Evolutionary conservation across 2,888 invertebrate genomes (phyloP).

Genomic region (Acronicta aceris): DNA sequence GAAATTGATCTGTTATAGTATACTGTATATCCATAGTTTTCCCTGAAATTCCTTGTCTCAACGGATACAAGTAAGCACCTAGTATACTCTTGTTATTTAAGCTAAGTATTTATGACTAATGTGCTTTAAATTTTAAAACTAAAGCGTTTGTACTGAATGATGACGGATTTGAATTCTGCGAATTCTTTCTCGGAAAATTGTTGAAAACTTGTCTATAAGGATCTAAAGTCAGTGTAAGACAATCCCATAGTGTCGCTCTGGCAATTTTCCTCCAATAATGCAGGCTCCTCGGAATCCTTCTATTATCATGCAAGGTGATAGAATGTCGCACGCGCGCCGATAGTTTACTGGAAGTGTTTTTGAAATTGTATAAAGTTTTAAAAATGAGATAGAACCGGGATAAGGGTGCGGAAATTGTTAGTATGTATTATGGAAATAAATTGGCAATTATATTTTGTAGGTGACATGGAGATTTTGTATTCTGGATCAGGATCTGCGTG

Average conservation of each 20-base stretch:
- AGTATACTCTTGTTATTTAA: too few species aligned
- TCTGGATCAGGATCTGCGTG: neutral
- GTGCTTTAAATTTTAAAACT: too few species aligned
- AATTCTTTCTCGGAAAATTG: too few species aligned
- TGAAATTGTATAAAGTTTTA: slow-evolving; percentile 47
- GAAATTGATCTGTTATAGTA: too few species aligned
- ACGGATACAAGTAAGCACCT: too few species aligned
- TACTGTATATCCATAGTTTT: too few species aligned
- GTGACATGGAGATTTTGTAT: slow-evolving; percentile 12
- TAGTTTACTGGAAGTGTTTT: slow-evolving; percentile 36
- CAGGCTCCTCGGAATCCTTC: slow-evolving; percentile 19
- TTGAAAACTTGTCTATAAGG: slow-evolving; percentile 20
- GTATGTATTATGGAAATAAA: slow-evolving; percentile 42
- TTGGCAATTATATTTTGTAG: slow-evolving; percentile 27
- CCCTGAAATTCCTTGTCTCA: too few species aligned
- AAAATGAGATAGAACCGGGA: slow-evolving; percentile 28
- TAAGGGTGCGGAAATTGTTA: slow-evolving; percentile 33
- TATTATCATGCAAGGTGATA: slow-evolving; percentile 44
- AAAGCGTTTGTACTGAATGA: too few species aligned
- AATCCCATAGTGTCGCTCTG: slow-evolving; percentile 24
- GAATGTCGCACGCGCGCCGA: slow-evolving; percentile 34
- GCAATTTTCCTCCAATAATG: slow-evolving; percentile 39
- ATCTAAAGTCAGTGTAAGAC: slow-evolving; percentile 21
- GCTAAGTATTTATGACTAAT: too few species aligned
- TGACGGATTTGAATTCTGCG: too few species aligned